Evolutionary conservation across 2,797 vertebrate genomes (phyloP), one percentile per base, ranked within the genome.

Genomic region (Nyctibius grandis): DNA sequence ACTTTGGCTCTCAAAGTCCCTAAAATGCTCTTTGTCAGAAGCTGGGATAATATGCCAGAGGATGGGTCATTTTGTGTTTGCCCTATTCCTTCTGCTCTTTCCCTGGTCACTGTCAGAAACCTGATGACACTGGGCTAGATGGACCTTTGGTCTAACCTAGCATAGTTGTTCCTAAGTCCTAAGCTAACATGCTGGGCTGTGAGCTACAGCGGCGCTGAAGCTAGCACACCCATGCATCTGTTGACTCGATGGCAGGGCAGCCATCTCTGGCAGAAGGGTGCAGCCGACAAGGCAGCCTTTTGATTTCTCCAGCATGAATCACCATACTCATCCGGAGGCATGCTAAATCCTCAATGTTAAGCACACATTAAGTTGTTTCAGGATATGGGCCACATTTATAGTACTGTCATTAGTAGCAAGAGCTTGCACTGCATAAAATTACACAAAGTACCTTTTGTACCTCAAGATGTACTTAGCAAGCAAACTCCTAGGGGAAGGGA

Each of bases 391-490:
- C 77, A 77, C 90, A 25, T 91, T 94, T 94, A 91, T 80, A 92
- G 80, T 59, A 45, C 94, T 94, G 86, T 95, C 93, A 95, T 96
- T 94, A 96, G 90, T 2, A 93, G 61, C 64, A 91, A 92, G 88
- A 90, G 88, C 86, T 96, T 9, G 8, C 92, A 91, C 86, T 93
- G 96, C 91, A 95, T 94, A 96, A 97, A 95, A 97, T 95, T 85
- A 87, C 84, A 91, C 86, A 88, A 93, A 96, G 95, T 95, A 92
- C 90, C 90, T 95, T 96, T 96, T 95, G 88, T 88, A 95, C 84
- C 87, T 96, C 91, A 54, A 83, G 84, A 95, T 93, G 92, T 89
- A 95, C 93, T 96, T 93, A 95, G 93, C 70, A 87, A 92, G 96
- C 81, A 95, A 96, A 85, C 88, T 97, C 91, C 93, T 95, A 85